Evolutionary conservation across 2,113 vertebrate genomes (phyloP).

Genomic region (Triplophysa tibetana): DNA sequence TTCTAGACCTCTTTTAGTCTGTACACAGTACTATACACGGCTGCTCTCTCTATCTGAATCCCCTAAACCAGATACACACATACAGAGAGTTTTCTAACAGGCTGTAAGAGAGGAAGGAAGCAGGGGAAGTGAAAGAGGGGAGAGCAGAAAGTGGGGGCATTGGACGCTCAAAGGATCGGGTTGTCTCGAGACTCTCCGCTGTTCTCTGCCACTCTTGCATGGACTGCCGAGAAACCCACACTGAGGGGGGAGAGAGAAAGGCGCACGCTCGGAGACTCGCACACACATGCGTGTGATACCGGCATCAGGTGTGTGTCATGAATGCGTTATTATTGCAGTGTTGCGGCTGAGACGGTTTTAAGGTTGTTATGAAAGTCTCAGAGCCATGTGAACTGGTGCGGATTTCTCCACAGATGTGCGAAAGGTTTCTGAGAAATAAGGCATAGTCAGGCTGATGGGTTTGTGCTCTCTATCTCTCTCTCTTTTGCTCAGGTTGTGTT

Average conservation of each 20-base stretch:
- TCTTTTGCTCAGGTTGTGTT: not conserved
- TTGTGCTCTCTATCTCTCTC: not conserved
- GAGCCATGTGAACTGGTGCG: not conserved
- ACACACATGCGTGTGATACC: slow-evolving; percentile 26
- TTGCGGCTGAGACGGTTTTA: not conserved
- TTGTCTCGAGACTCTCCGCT: slow-evolving; percentile 1
- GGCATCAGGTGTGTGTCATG: slow-evolving; percentile 43
- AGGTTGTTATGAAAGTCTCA: slow-evolving; percentile 16
- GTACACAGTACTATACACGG: slow-evolving; percentile 1
- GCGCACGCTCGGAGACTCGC: not conserved
- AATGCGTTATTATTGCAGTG: slow-evolving; percentile 11
- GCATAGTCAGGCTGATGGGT: not conserved
- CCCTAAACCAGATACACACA: slow-evolving; percentile 1
- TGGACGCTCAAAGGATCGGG: not conserved
- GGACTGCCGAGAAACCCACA: not conserved
- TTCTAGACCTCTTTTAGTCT: not conserved
- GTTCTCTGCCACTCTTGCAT: slow-evolving; percentile 1
- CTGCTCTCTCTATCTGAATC: slow-evolving; percentile 19
- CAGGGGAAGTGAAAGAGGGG: slow-evolving; percentile 35
- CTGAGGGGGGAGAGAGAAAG: slow-evolving; percentile 14
- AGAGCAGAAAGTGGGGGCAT: not conserved
- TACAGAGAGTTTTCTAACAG: slow-evolving; percentile 17
- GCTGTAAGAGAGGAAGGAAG: slow-evolving; percentile 43
- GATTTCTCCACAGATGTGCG: slow-evolving; percentile 38
- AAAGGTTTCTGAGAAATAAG: slow-evolving; percentile 27